Conservation (phyloP, 2,888 invertebrate species). For the Lymantria dispar region DNA sequence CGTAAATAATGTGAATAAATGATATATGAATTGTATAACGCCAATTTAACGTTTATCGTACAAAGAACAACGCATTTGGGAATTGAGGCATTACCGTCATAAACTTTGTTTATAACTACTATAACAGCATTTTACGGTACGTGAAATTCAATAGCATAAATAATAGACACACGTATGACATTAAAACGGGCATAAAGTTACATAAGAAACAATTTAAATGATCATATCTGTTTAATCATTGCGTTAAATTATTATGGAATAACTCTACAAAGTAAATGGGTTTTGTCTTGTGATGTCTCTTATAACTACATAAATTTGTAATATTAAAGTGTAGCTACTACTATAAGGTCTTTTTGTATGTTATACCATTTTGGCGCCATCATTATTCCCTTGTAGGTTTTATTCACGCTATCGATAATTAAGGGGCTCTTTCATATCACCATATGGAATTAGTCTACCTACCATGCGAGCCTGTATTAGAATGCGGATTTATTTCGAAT, state of each 20-base stretch:
- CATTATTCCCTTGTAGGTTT: too few species aligned
- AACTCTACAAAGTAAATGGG: not conserved
- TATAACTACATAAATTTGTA: not conserved
- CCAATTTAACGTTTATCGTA: not conserved
- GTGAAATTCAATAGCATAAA: constrained; percentile 11
- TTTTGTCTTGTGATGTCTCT: not conserved
- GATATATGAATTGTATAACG: constrained; percentile 1
- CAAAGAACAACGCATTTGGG: constrained; percentile 7
- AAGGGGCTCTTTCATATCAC: too few species aligned
- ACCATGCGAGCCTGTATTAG: too few species aligned
- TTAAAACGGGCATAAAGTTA: constrained; percentile 14
- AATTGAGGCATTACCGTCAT: constrained; percentile 3
- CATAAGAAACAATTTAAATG: constrained; percentile 19
- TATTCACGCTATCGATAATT: too few species aligned
- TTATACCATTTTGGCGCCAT: too few species aligned
- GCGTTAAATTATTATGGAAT: not conserved
- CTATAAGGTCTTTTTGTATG: not conserved
- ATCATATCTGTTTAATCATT: constrained; percentile 20
- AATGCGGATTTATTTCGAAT: too few species aligned
- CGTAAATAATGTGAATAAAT: constrained; percentile 1
- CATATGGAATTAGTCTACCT: too few species aligned
- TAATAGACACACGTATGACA: constrained; percentile 6
- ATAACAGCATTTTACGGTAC: constrained; percentile 8
- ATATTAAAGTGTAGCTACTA: not conserved
- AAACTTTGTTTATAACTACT: constrained; percentile 10